A percentile compares a stretch with the other conserved stretches of the same genome.
phyloP scores from a whole-genome alignment of 2,797 vertebrate genomes.

The Cynodonichthys magdalenae region DNA sequence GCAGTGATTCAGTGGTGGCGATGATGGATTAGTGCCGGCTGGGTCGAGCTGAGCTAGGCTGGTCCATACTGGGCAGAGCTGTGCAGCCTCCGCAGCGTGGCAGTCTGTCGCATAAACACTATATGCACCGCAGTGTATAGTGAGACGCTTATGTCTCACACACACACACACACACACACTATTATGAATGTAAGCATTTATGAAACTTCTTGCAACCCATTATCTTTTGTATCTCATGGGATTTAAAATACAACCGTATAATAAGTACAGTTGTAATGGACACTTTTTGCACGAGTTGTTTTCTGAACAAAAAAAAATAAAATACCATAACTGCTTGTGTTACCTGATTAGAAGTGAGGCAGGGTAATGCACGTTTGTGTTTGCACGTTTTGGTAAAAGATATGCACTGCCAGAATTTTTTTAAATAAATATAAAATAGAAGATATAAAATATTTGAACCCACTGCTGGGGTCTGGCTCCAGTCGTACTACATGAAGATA shows the following conservation, averaged over 20 bases:
- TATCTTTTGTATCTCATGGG: slow-evolving; percentile 44
- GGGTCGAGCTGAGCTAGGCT: slow-evolving; percentile 58
- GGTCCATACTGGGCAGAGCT: slow-evolving; percentile 31
- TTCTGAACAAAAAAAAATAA: slow-evolving; percentile 46
- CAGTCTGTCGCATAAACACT: slow-evolving; percentile 71
- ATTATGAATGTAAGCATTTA: slow-evolving; percentile 68
- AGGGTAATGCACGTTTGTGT: too few species aligned
- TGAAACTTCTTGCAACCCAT: slow-evolving; percentile 56
- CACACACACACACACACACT: slow-evolving; percentile 1
- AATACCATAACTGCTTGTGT: slow-evolving; percentile 19
- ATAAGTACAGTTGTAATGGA: slow-evolving; percentile 24
- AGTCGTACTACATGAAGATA: slow-evolving; percentile 19
- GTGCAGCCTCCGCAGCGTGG: slow-evolving; percentile 71
- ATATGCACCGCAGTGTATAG: slow-evolving; percentile 60
- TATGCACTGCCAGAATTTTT: slow-evolving; percentile 23
- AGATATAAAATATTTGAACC: too few species aligned
- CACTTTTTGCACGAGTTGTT: slow-evolving; percentile 48
- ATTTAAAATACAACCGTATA: neutral
- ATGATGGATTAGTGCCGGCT: slow-evolving; percentile 77
- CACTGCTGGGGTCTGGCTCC: slow-evolving; percentile 11
- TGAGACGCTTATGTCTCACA: slow-evolving; percentile 64
- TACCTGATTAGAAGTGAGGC: slow-evolving; percentile 26
- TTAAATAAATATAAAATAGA: slow-evolving; percentile 39
- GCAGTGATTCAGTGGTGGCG: slow-evolving; percentile 81
- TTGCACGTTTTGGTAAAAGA: slow-evolving; percentile 21